phyloP scores from a whole-genome alignment of 2,113 vertebrate species.

The Piaya cayana region DNA sequence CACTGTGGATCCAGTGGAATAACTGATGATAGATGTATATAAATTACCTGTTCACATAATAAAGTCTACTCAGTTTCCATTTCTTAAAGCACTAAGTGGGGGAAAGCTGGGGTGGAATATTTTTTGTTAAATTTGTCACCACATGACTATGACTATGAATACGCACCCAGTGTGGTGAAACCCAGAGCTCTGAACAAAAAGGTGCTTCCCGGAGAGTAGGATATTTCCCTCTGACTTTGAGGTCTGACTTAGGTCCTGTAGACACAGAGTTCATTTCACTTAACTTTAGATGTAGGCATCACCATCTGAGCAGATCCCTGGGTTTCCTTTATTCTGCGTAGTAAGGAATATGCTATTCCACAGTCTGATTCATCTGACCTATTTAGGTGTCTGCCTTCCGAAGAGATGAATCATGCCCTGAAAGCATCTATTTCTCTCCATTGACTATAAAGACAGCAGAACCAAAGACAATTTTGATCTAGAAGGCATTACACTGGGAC shows the following conservation, averaged over 20 bases:
- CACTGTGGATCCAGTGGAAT: not conserved
- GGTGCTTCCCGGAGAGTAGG: not conserved
- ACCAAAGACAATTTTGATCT: conserved; percentile 12
- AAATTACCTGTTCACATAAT: not conserved
- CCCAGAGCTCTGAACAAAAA: not conserved
- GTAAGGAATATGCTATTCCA: conserved; percentile 16
- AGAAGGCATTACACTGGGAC: not conserved
- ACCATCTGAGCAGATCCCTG: not conserved
- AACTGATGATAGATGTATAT: not conserved
- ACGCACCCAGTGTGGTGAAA: not conserved
- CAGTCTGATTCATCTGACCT: conserved; percentile 56
- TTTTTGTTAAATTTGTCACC: not conserved
- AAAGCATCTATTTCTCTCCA: conserved; percentile 28
- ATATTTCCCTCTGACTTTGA: not conserved
- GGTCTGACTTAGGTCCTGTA: not conserved
- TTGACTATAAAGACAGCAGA: not conserved
- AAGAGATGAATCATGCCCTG: conserved; percentile 37
- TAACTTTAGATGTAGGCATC: not conserved
- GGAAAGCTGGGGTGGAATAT: not conserved
- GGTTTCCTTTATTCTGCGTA: conserved; percentile 12
- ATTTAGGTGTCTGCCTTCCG: conserved; percentile 12
- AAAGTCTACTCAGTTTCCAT: not conserved
- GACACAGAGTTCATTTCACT: not conserved
- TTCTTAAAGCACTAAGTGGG: not conserved
- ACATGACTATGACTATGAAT: not conserved